Conservation (phyloP, 1,140 invertebrate species). For the Drosophila fuyamai region DNA sequence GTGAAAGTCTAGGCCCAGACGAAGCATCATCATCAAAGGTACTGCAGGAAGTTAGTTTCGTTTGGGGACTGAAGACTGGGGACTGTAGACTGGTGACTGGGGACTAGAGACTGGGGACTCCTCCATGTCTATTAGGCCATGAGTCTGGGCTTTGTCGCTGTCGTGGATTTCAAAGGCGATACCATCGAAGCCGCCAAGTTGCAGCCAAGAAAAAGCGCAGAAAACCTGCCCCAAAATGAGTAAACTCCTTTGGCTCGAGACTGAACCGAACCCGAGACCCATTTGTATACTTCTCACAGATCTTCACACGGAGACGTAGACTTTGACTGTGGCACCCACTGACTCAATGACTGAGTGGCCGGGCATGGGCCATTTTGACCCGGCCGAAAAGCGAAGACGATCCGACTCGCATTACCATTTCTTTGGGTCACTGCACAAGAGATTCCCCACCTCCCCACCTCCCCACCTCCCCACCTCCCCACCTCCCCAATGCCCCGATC, state of each 20-base stretch:
- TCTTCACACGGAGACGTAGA: constrained; percentile 69
- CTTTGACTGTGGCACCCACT: constrained; percentile 72
- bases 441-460: neutral
- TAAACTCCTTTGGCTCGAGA: constrained; percentile 69
- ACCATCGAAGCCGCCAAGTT: constrained; percentile 72
- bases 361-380: constrained; percentile 44
- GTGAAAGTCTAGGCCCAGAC: constrained; percentile 70
- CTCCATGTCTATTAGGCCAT: constrained; percentile 71
- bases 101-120: constrained; percentile 30
- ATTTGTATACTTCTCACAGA: constrained; percentile 83
- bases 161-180: constrained; percentile 81
- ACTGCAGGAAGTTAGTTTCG: constrained; percentile 67
- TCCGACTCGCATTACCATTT: constrained; percentile 75
- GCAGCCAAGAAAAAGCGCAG: constrained; percentile 16
- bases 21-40: constrained; percentile 67
- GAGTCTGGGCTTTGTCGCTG: constrained; percentile 58
- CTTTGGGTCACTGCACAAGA: constrained; percentile 78
- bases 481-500: neutral
- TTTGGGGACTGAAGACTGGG: neutral
- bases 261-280: constrained; percentile 68
- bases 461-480: too few species aligned
- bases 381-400: constrained; percentile 37
- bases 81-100: constrained; percentile 1
- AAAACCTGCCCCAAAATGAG: constrained; percentile 66
- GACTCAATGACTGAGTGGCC: constrained; percentile 81